Evolutionary conservation across 1,140 invertebrate species (phyloP).

Genomic region (Camponotus pennsylvanicus): DNA sequence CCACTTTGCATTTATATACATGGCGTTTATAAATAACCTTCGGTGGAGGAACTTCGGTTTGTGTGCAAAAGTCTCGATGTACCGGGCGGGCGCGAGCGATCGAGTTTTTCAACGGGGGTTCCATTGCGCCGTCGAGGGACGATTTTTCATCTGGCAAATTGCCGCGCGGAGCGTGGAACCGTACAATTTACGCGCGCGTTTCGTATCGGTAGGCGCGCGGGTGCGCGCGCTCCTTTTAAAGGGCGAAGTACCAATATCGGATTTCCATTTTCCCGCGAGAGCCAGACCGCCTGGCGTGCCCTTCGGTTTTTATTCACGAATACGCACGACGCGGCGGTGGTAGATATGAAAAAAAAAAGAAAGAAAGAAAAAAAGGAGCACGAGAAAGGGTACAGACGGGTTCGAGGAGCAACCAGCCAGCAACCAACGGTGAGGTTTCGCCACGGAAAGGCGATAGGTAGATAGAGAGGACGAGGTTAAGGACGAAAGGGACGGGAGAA

Average conservation of each 20-base stretch:
- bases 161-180: constrained; percentile 57
- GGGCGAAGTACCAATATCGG: constrained; percentile 78
- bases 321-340: constrained; percentile 10
- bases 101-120: constrained; percentile 57
- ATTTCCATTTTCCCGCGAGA: constrained; percentile 80
- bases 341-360: constrained; percentile 42
- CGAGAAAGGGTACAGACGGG: constrained; percentile 13
- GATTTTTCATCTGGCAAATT: constrained; percentile 62
- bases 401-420: constrained; percentile 23
- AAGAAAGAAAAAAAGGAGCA: constrained; percentile 11
- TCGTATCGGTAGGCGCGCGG: constrained; percentile 55
- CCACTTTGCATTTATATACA: constrained; percentile 63
- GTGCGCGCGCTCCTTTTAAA: constrained; percentile 67
- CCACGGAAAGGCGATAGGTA: constrained; percentile 31
- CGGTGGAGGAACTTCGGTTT: constrained; percentile 59
- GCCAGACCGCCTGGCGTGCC: constrained; percentile 62
- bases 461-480: constrained; percentile 40
- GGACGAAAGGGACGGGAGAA: constrained; percentile 37
- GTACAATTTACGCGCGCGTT: constrained; percentile 68
- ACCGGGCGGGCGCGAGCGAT: constrained; percentile 41
- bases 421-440: constrained; percentile 35
- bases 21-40: constrained; percentile 64
- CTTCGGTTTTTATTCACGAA: constrained; percentile 73
- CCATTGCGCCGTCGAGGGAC: constrained; percentile 53
- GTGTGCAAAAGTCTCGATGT: constrained; percentile 63